phyloP scores from a whole-genome alignment of 2,888 invertebrate species.

The Caenorhabditis sp. region DNA sequence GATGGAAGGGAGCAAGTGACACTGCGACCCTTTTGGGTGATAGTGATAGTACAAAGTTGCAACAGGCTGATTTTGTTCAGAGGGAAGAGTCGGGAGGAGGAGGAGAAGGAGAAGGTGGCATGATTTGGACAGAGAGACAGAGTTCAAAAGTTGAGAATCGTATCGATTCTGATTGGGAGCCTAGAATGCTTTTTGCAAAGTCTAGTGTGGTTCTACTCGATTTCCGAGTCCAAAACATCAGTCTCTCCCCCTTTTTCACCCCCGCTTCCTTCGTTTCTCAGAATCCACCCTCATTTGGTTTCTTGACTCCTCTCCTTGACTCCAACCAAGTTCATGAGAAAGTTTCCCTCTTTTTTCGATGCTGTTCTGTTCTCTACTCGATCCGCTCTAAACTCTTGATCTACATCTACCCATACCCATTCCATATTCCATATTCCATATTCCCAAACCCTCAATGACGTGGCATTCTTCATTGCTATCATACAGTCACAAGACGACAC shows the following conservation, averaged over 20 bases:
- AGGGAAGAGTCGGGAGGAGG: background rate
- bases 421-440: background rate
- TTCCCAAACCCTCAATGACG: background rate
- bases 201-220: no score
- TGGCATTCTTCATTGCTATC: slow-evolving; percentile 6
- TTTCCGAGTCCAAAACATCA: no score
- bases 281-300: no score
- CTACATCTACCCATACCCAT: background rate
- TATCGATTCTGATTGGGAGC: no score
- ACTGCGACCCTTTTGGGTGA: no score
- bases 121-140: background rate
- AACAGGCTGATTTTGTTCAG: background rate
- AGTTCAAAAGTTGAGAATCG: no score
- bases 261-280: no score
- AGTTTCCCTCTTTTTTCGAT: no score
- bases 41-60: slow-evolving; percentile 12
- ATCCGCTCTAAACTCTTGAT: slow-evolving; percentile 1
- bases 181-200: no score
- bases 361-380: no score
- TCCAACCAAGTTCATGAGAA: background rate
- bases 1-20: background rate
- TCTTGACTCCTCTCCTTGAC: background rate
- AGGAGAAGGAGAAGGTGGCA: background rate
- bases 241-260: no score
- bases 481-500: slow-evolving; percentile 18